A percentile compares a stretch with the other conserved stretches of the same genome.
Evolutionary conservation across 2,113 vertebrate species (phyloP).

Genomic region (Nibea coibor): DNA sequence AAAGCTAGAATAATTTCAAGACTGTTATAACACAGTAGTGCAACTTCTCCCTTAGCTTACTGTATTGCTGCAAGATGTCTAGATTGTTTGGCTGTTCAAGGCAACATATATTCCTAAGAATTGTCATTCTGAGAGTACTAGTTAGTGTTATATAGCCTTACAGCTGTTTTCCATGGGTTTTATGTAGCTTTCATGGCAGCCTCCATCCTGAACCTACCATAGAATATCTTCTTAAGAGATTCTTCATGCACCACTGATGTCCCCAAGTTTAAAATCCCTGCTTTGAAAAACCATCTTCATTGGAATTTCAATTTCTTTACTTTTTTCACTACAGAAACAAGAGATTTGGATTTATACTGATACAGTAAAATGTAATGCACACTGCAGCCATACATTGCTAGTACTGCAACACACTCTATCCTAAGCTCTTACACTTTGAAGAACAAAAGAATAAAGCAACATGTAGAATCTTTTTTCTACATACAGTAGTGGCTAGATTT

Average conservation of each 20-base stretch:
- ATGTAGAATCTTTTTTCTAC: neutral
- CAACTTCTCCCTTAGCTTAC: neutral
- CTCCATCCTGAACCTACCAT: conserved; percentile 28
- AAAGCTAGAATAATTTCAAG: neutral
- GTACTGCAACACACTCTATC: neutral
- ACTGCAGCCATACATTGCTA: neutral
- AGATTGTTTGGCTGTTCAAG: neutral
- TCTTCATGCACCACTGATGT: conserved; percentile 61
- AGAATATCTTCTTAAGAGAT: conserved; percentile 71
- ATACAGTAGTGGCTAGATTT: neutral
- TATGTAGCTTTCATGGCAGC: conserved; percentile 26
- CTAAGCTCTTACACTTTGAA: neutral
- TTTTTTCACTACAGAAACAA: conserved; percentile 30
- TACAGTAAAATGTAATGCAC: conserved; percentile 1
- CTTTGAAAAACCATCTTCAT: conserved; percentile 29
- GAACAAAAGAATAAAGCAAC: neutral
- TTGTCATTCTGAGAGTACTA: neutral
- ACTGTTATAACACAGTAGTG: neutral
- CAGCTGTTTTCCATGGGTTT: conserved; percentile 29
- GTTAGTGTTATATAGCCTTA: conserved; percentile 14
- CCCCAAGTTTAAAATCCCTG: conserved; percentile 57
- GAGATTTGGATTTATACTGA: conserved; percentile 50
- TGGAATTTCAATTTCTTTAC: conserved; percentile 56
- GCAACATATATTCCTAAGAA: neutral
- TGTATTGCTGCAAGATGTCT: neutral